These are phyloP conservation scores for Willowsia nigromaculata DNA, from an alignment of 2,888 invertebrate genomes.

Conservation along the genomic window DNA sequence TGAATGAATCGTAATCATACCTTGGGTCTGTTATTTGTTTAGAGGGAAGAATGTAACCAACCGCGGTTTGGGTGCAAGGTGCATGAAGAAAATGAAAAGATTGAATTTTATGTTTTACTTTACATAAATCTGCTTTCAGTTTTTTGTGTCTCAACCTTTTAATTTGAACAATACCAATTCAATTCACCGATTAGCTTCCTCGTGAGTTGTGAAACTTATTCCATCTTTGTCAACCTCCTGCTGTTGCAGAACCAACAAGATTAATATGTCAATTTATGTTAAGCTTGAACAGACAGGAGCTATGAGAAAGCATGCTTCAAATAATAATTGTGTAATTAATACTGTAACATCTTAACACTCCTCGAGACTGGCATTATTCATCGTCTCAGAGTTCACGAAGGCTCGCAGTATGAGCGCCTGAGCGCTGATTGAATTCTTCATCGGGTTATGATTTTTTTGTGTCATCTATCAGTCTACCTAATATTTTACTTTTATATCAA, in stretches of 20 bases:
- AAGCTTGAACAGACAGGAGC: slow-evolving; percentile 15
- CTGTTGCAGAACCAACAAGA: slow-evolving; percentile 53
- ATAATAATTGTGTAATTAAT: slow-evolving; percentile 60
- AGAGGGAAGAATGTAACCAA: neutral
- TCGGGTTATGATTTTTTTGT: slow-evolving; percentile 19
- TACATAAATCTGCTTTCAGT: neutral
- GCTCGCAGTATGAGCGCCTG: slow-evolving; percentile 49
- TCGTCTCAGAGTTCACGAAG: slow-evolving; percentile 56
- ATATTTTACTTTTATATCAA: neutral
- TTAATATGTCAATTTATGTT: slow-evolving; percentile 63
- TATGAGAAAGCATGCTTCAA: neutral
- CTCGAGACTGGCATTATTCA: slow-evolving; percentile 47
- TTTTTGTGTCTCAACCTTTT: neutral
- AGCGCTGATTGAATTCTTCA: slow-evolving; percentile 54
- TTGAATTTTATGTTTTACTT: neutral
- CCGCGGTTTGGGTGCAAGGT: slow-evolving; percentile 13
- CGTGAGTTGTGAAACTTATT: slow-evolving; percentile 46
- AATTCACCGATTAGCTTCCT: slow-evolving; percentile 15
- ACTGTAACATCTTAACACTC: slow-evolving; percentile 52
- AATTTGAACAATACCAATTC: slow-evolving; percentile 17
- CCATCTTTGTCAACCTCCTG: slow-evolving; percentile 62
- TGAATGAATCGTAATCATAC: slow-evolving; percentile 41
- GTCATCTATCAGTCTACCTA: slow-evolving; percentile 39
- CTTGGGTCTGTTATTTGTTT: slow-evolving; percentile 7
- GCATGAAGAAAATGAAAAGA: neutral